Conservation (phyloP, 2,888 invertebrate genomes). For the Chrysina gloriosa region DNA sequence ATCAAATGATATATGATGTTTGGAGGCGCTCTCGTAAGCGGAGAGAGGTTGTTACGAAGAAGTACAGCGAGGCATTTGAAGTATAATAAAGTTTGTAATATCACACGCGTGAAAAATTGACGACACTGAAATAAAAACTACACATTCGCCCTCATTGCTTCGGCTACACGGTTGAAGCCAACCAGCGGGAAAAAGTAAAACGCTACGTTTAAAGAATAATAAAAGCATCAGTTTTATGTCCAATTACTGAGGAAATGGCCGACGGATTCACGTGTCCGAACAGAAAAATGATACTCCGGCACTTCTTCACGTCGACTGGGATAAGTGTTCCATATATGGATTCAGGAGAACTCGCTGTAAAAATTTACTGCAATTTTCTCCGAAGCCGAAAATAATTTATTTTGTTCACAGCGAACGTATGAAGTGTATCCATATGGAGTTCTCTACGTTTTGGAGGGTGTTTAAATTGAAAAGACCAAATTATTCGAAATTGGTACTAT, state of each 20-base stretch:
- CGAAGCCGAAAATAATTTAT: slow-evolving; percentile 34
- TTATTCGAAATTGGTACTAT: slow-evolving; percentile 7
- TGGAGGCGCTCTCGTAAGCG: slow-evolving; percentile 4
- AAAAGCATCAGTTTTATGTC: slow-evolving; percentile 43
- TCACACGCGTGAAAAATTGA: slow-evolving; percentile 40
- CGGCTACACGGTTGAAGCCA: neutral
- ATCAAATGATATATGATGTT: slow-evolving; percentile 33
- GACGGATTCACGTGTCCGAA: slow-evolving; percentile 35
- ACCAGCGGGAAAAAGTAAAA: slow-evolving; percentile 33
- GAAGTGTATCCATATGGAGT: slow-evolving; percentile 10
- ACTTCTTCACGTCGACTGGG: slow-evolving; percentile 24
- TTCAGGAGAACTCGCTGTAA: slow-evolving; percentile 21
- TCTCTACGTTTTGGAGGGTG: neutral
- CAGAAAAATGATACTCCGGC: slow-evolving; percentile 29
- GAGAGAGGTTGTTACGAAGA: slow-evolving; percentile 27
- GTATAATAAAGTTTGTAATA: slow-evolving; percentile 41
- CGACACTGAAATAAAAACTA: slow-evolving; percentile 35
- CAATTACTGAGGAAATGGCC: slow-evolving; percentile 38
- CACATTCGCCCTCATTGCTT: slow-evolving; percentile 22
- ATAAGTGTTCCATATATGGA: slow-evolving; percentile 37
- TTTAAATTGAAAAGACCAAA: slow-evolving; percentile 3
- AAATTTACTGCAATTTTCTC: slow-evolving; percentile 33
- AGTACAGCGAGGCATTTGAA: slow-evolving; percentile 37
- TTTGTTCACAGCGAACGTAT: slow-evolving; percentile 14
- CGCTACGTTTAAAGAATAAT: slow-evolving; percentile 42